Conservation (phyloP, 1,140 invertebrate genomes). For the Yoshiicerus persimilis region DNA sequence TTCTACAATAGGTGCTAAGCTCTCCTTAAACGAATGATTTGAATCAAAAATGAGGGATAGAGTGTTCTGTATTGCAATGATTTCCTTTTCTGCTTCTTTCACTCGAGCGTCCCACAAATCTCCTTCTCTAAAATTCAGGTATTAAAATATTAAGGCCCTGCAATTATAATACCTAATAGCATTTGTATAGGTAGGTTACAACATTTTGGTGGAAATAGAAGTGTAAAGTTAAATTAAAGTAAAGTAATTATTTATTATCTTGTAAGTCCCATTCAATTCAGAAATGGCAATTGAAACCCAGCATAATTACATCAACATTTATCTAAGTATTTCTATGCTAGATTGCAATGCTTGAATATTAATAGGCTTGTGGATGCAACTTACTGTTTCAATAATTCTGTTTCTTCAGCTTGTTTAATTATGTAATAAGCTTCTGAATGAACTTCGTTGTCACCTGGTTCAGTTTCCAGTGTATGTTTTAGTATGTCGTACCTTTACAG, state of each 20-base stretch:
- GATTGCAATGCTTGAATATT: too few relatives aligned
- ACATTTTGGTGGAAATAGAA: too few relatives aligned
- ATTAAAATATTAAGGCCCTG: too few relatives aligned
- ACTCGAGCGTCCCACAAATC: conserved; percentile 68
- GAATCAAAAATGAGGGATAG: conserved; percentile 52
- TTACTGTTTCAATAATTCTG: conserved; percentile 30
- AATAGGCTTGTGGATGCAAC: too few relatives aligned
- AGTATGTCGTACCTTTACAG: conserved; percentile 48
- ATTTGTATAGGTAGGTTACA: too few relatives aligned
- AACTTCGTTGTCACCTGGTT: conserved; percentile 59
- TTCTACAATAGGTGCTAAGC: conserved; percentile 32
- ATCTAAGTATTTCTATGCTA: too few relatives aligned
- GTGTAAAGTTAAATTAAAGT: too few relatives aligned
- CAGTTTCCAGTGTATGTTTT: conserved; percentile 51
- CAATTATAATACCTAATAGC: too few relatives aligned
- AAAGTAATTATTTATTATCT: too few relatives aligned
- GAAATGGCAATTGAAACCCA: too few relatives aligned
- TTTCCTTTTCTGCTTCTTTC: conserved; percentile 67
- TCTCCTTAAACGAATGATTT: conserved; percentile 42
- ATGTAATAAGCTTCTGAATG: conserved; percentile 66
- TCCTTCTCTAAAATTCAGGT: conserved; percentile 71
- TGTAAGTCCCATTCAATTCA: too few relatives aligned
- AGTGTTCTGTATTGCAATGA: conserved; percentile 72
- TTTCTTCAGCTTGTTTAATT: conserved; percentile 58
- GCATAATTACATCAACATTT: too few relatives aligned